A percentile compares a stretch with the other conserved stretches of the same genome.
Evolutionary conservation across 1,140 invertebrate genomes (phyloP).

Genomic region (Drosophila mayri): DNA sequence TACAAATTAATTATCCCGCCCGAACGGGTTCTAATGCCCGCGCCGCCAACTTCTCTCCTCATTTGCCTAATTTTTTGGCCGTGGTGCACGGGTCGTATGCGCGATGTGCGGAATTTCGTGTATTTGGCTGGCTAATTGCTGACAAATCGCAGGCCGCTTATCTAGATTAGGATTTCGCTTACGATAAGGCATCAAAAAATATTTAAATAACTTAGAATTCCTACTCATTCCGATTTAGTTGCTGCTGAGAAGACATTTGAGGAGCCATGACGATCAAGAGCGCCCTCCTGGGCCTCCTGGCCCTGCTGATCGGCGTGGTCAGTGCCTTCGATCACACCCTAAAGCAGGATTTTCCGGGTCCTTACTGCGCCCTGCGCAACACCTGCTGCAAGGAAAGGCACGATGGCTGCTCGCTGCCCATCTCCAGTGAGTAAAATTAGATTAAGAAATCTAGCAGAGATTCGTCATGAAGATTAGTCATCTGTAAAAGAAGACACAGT

Average conservation of each 20-base stretch:
- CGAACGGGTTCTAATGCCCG: slow-evolving; percentile 18
- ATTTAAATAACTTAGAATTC: neutral
- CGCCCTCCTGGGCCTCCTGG: slow-evolving; percentile 44
- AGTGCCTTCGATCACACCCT: slow-evolving; percentile 70
- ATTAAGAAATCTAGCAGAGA: neutral
- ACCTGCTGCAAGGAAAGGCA: slow-evolving; percentile 89
- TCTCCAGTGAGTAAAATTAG: slow-evolving; percentile 85
- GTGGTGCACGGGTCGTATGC: slow-evolving; percentile 39
- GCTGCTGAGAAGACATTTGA: slow-evolving; percentile 20
- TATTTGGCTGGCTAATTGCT: slow-evolving; percentile 37
- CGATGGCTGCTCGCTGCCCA: slow-evolving; percentile 91
- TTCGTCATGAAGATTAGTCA: neutral
- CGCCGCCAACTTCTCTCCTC: slow-evolving; percentile 1
- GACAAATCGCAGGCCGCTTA: slow-evolving; percentile 60
- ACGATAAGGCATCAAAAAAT: neutral
- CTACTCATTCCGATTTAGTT: neutral
- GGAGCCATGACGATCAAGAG: slow-evolving; percentile 48
- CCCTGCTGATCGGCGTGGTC: slow-evolving; percentile 46
- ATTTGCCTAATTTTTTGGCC: slow-evolving; percentile 35
- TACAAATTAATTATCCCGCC: slow-evolving; percentile 37
- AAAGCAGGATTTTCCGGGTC: slow-evolving; percentile 72
- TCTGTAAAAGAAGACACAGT: neutral
- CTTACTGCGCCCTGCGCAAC: slow-evolving; percentile 73
- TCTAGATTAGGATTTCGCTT: slow-evolving; percentile 23
- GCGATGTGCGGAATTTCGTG: slow-evolving; percentile 37